Base-by-base conservation (phyloP, 2,888 invertebrate genomes). In the Dasysyrphus tricinctus region DNA sequence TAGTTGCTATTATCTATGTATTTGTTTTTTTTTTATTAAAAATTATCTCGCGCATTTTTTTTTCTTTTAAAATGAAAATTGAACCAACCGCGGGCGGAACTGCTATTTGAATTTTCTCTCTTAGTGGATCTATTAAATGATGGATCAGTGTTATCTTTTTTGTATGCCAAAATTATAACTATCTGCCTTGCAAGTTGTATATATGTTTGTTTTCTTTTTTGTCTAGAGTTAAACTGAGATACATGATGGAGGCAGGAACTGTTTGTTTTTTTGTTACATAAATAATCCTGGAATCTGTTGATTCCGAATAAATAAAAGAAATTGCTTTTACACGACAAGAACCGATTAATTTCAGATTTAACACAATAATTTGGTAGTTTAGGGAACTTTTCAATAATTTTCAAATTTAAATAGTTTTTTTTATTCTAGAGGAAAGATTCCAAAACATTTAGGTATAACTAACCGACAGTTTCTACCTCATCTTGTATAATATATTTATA, bases 1-100 rank as follows among this genome's bases (percentile, higher is more conserved):
- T 86, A 86, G 86, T 86, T 86, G 86, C 86, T 86, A 86, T 86
- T 86, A 86, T 86, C 86, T 86, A 86, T 86, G 86, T 86, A 81
- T 77, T 51, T 34, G 7, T 34, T 19, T n/a, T n/a, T 34, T 29
- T 56, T 57, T n/a, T 7, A 14, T 29, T 54, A n/a, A 12, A 16
- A 65, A 61, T 12, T 24, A 32, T 12, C 11, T 65, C 44, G 44
- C 63, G 44, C 3, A 12, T 65, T 39, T 47, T 59, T 19, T 37
- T n/a, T 47, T 61, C 4, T 54, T 75, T 75, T 65, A 14, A 37
- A 51, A 51, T 24, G 34, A 61, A n/a, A n/a, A 72, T 72, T 54
- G 11, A 42, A 29, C 8, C 29, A 57, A 57, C 51, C 69, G 77
- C 59, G 56, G 57, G 54, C 74, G 63, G 63, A 49, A 56, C 44